These are phyloP conservation scores for Diadumene lineata DNA, from an alignment of 92 coral and sea anemone genomes.

Conservation along the genomic window DNA sequence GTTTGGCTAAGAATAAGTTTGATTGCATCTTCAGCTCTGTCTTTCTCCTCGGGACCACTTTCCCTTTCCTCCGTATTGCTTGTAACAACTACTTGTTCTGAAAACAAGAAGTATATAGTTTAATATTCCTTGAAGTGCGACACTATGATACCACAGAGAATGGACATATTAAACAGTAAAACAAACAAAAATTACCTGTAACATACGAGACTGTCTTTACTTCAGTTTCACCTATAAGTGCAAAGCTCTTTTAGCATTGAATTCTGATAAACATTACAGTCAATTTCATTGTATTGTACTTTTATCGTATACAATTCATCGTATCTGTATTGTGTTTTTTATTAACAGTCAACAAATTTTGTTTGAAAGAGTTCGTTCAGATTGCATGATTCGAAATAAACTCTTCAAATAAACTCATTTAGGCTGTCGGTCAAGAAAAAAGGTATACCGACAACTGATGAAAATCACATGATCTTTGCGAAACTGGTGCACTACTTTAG, in stretches of 20 bases:
- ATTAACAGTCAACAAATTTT: too few relatives aligned
- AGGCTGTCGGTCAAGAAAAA: too few relatives aligned
- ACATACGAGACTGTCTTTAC: slow-evolving; percentile 26
- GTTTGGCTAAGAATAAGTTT: slow-evolving; percentile 42
- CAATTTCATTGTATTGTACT: too few relatives aligned
- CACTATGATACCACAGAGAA: too few relatives aligned
- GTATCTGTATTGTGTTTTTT: too few relatives aligned
- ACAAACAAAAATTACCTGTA: slow-evolving; percentile 14
- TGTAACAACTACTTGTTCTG: slow-evolving; percentile 46
- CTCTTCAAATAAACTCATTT: too few relatives aligned
- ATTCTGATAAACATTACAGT: not conserved
- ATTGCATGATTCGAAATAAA: too few relatives aligned
- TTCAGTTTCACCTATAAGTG: slow-evolving; percentile 19
- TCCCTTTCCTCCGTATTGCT: slow-evolving; percentile 38
- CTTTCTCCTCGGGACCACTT: slow-evolving; percentile 32
- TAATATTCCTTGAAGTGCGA: not conserved
- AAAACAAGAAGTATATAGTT: not conserved
- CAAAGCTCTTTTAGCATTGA: not conserved
- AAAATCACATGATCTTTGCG: too few relatives aligned
- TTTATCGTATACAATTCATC: too few relatives aligned
- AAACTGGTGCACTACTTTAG: too few relatives aligned
- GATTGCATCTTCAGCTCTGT: slow-evolving; percentile 54
- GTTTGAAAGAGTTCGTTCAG: too few relatives aligned
- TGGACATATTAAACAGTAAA: not conserved
- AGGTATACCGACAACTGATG: too few relatives aligned